Evolutionary conservation across 2,113 vertebrate species (phyloP), one percentile per base, ranked within the genome.

Genomic region (Meriones unguiculatus): DNA sequence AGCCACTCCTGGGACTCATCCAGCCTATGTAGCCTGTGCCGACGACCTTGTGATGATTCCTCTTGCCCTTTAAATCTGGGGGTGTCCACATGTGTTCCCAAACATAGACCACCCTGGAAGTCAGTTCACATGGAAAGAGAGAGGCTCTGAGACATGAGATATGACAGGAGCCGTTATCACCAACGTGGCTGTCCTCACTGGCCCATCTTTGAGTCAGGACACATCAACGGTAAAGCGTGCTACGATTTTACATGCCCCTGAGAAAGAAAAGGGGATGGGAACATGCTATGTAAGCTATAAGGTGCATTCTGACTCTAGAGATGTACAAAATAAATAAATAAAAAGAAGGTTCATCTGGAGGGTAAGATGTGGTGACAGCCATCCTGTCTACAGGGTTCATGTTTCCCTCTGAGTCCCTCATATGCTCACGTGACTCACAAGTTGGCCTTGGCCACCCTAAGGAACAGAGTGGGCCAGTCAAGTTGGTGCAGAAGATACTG

Each of bases 101-200:
- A 65, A 77, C n/a, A 59, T 28, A 20, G 25, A 84, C 38, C 18
- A 65, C 70, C 41, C 94, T 7, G 59, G 59, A 50, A 28, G 81
- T 18, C 52, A 20, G 0, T 84, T 78, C 35, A 0, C 1, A 0
- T 7, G 20, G 50, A 64, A 73, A 15, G 57, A 70, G 41, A 46
- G 17, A 5, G 0, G 7, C 0, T 0, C 72, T 2, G 76, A 57
- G 77, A 35, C 28, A 50, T 7, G 12, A 35, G 0, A 1, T 69
- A 20, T 28, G 3, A 1, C 5, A 25, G 0, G 6, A 1, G 1
- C n/a, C 62, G 0, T 41, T 30, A 0, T 9, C 9, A 0, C 5
- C 4, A 52, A 64, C 57, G 0, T 64, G 11, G 22, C 8, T 13
- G 9, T 6, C 84, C 7, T 35, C 67, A 28, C 30, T 0, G 30